Evolutionary conservation across 2,888 invertebrate species (phyloP).

Genomic region (Amphipyra tragopoginis): DNA sequence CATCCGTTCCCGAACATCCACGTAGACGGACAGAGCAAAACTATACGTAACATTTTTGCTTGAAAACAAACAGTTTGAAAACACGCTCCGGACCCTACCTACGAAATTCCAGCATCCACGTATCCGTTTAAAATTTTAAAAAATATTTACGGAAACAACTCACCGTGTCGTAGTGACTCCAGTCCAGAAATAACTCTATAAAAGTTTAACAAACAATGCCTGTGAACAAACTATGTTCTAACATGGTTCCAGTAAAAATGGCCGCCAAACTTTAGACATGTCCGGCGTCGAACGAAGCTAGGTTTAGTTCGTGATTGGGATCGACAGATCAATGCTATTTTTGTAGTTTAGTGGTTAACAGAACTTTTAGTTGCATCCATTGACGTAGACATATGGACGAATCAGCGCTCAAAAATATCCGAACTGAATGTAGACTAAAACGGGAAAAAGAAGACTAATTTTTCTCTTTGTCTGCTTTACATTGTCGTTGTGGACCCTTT

Average conservation of each 20-base stretch:
- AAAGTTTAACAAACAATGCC: slow-evolving; percentile 35
- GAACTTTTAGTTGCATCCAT: background rate
- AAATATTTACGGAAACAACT: slow-evolving; percentile 3
- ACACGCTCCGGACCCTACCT: too few relatives aligned
- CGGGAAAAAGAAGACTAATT: too few relatives aligned
- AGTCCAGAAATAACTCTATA: slow-evolving; percentile 31
- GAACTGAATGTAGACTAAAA: too few relatives aligned
- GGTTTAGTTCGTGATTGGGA: slow-evolving; percentile 25
- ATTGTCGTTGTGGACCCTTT: too few relatives aligned
- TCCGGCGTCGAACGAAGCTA: slow-evolving; percentile 1
- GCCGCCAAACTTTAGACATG: slow-evolving; percentile 28
- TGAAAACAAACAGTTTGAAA: too few relatives aligned
- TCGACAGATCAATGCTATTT: slow-evolving; percentile 39
- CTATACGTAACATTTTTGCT: too few relatives aligned
- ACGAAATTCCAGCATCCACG: too few relatives aligned
- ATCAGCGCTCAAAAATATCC: too few relatives aligned
- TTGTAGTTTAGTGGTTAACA: slow-evolving; percentile 9
- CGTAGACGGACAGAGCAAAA: too few relatives aligned
- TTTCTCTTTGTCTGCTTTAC: too few relatives aligned
- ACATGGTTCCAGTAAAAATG: slow-evolving; percentile 46
- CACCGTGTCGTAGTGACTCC: slow-evolving; percentile 16
- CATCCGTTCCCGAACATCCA: too few relatives aligned
- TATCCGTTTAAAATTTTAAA: background rate
- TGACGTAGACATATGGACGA: too few relatives aligned
- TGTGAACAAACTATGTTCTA: slow-evolving; percentile 9